Conservation (phyloP, 2,797 vertebrate genomes). For the Melanotaenia pygmaea region DNA sequence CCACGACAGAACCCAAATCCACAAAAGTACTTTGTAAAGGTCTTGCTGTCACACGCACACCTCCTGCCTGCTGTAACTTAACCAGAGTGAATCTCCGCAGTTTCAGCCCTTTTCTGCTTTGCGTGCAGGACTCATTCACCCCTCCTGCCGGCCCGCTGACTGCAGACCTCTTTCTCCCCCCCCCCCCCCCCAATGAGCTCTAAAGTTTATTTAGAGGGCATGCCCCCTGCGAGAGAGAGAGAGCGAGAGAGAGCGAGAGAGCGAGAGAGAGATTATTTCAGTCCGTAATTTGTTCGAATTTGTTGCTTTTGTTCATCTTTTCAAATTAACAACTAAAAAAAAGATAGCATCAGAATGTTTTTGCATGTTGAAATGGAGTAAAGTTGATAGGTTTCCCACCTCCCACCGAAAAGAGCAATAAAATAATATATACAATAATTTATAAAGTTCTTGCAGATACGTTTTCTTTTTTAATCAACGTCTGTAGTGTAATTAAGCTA, state of each 20-base stretch:
- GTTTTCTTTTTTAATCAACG: too few species aligned
- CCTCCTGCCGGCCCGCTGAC: slow-evolving; percentile 81
- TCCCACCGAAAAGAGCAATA: too few species aligned
- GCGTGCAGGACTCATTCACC: slow-evolving; percentile 77
- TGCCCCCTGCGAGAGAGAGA: slow-evolving; percentile 69
- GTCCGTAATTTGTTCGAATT: slow-evolving; percentile 23
- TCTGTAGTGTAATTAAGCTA: too few species aligned
- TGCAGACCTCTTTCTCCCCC: slow-evolving; percentile 73
- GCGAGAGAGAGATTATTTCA: slow-evolving; percentile 48
- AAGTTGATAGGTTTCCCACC: neutral
- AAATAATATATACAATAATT: neutral
- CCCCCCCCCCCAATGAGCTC: slow-evolving; percentile 48
- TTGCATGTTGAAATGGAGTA: neutral
- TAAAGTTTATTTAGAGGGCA: slow-evolving; percentile 85
- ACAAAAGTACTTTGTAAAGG: slow-evolving; percentile 11
- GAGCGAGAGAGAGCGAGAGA: slow-evolving; percentile 53
- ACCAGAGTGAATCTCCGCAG: slow-evolving; percentile 70
- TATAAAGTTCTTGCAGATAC: too few species aligned
- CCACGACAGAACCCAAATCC: slow-evolving; percentile 1
- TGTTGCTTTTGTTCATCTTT: neutral
- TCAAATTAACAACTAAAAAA: neutral
- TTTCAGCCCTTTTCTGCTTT: slow-evolving; percentile 76
- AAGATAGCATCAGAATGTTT: neutral
- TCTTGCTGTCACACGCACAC: slow-evolving; percentile 51
- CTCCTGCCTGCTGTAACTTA: slow-evolving; percentile 43